Evolutionary conservation across 1,140 invertebrate species (phyloP), one percentile per base, ranked within the genome.

Genomic region (Hydropsyche tenuis): DNA sequence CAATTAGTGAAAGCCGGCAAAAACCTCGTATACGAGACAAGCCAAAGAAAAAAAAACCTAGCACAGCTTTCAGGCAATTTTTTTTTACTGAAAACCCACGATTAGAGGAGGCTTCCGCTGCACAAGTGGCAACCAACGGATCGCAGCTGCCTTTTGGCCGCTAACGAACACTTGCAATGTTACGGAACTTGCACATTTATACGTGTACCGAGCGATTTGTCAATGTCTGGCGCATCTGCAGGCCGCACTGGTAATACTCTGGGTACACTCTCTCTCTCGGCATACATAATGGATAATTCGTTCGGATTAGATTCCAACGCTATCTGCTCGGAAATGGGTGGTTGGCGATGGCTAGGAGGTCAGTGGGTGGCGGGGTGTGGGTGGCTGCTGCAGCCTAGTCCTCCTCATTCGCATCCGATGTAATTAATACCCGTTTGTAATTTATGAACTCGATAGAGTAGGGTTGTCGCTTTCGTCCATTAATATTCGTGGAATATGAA

Each of bases 201-300:
- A 53, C 9, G 45, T 48, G 45, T 48, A 16, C 23, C 56, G 20
- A 30, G 63, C 30, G 63, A 65, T 65, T 65, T 65, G 63, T 65
- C 63, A 65, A 65, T 65, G 63, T 65, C 63, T 65, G 63, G 30
- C 63, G 63, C 63, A 65, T 65, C 63, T 65, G 63, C 63, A 65
- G 63, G 4, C 63, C 63, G 63, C 27, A 46, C 30, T 16, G 23
- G 30, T 65, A 65, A 65, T 65, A 42, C 63, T 46, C 63, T 42
- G 1, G 30, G 63, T 46, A 65, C 63, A 65, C 63, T 60, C 30
- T 37, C 56, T 60, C 56, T 18, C 56, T 37, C 30, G 30, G 56
- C 56, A 60, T 60, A 60, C 56, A 60, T 60, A 60, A 60, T 60
- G 56, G 56, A 60, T 60, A 60, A 60, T 60, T 60, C 56, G 56